Base-by-base conservation (phyloP, 2,888 invertebrate genomes). In the Aphodius granarius region DNA sequence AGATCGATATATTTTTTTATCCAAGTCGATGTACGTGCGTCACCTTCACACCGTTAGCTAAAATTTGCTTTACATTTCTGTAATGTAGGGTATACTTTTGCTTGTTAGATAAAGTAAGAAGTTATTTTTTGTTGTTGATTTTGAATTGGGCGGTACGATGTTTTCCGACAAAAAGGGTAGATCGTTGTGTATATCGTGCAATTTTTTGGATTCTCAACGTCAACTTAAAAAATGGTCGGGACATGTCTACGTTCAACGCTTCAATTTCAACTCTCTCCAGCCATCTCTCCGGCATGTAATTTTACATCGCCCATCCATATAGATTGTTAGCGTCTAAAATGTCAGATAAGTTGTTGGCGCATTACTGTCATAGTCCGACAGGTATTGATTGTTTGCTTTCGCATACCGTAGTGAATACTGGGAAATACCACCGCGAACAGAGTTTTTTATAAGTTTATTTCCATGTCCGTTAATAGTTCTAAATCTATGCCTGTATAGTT, bases 161-260 rank as follows among this genome's bases (percentile, higher is more conserved):
- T n/a, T n/a, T n/a, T n/a, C n/a, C n/a, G n/a, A n/a, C n/a, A n/a
- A n/a, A n/a, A n/a, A n/a, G n/a, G n/a, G n/a, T n/a, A n/a, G n/a
- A n/a, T n/a, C n/a, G 63, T 81, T 81, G 74, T 86, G 85, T 2
- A 20, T 3, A 74, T 84, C 81, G 75, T 84, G 84, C 22, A 84
- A 66, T 4, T 76, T 18, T 75, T 23, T 0, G 80, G 80, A 73
- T 81, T 81, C n/a, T 79, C 75, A n/a, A 81, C 65, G 66, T 85
- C 84, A 3, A 86, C 84, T 78, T 85, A 84, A 19, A 85, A 79
- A 65, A 84, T 82, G 75, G 81, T 83, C 3, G 85, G 83, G 9
- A 72, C 75, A 71, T 20, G 19, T 64, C n/a, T 13, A 74, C 22
- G 22, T 74, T 68, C 22, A 78, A 68, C 63, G 71, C 76, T 17